A percentile compares a stretch with the other conserved stretches of the same genome.
Conservation (phyloP, 64 coral and sea anemone species). For the Hydrozoanthus tunicans region DNA sequence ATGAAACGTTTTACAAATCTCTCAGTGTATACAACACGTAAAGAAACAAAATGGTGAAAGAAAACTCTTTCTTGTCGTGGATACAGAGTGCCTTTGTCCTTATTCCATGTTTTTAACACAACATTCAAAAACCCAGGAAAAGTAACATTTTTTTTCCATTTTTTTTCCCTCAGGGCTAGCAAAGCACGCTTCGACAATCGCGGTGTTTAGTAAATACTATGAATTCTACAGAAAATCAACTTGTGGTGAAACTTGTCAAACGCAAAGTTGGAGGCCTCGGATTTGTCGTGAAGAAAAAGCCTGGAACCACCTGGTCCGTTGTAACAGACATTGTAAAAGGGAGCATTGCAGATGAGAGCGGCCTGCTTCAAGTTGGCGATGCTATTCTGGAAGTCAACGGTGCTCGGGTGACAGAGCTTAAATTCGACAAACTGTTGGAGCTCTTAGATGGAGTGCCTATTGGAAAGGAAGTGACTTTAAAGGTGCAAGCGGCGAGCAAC, state of each 20-base stretch:
- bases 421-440: slow-evolving; percentile 59
- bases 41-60: not conserved
- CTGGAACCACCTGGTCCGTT: slow-evolving; percentile 34
- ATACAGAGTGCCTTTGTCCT: not conserved
- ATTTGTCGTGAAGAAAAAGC: slow-evolving; percentile 68
- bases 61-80: not conserved
- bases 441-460: slow-evolving; percentile 58
- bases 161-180: slow-evolving; percentile 9
- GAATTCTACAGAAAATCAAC: slow-evolving; percentile 8
- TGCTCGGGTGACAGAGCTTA: slow-evolving; percentile 31
- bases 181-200: not conserved
- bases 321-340: slow-evolving; percentile 79
- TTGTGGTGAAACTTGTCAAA: slow-evolving; percentile 73
- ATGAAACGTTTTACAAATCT: not conserved
- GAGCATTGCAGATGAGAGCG: slow-evolving; percentile 70
- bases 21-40: too few species aligned
- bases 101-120: not conserved
- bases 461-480: slow-evolving; percentile 52
- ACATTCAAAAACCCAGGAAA: not conserved
- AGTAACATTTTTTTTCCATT: not conserved
- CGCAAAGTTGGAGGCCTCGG: slow-evolving; percentile 80
- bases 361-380: slow-evolving; percentile 74
- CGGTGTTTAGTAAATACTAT: not conserved
- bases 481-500: slow-evolving; percentile 53
- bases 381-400: slow-evolving; percentile 82